Evolutionary conservation across 2,888 invertebrate species (phyloP), one percentile per base, ranked within the genome.

Genomic region (Eristalis pertinax): DNA sequence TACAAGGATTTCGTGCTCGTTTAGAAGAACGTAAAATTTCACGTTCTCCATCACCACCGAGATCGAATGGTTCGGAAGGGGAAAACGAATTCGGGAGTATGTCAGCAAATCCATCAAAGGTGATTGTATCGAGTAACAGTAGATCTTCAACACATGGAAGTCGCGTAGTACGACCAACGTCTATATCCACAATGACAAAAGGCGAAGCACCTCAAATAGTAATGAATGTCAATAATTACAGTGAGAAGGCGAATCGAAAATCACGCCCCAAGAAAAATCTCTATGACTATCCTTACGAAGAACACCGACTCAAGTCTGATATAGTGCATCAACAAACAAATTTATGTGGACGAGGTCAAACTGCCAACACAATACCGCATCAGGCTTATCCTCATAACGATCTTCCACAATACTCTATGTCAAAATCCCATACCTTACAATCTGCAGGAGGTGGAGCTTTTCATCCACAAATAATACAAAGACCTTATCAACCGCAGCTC

Each of bases 1-100:
- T 98, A 92, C 97, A 98, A 90, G 97, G 98, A 81, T 98, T 97
- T 94, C 95, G 97, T 62, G 95, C 95, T 88, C 94, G 96, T 73
- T 93, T 96, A 81, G 93, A 93, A 84, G 93, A 93, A 84, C 92
- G 92, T 82, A 93, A 93, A 43, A 90, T 91, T 3, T 84, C 92
- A 13, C 93, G 93, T 60, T 93, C 93, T 29, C 93, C 93, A 0
- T 93, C 93, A 10, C 92, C 92, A 2, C 92, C 92, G n/a, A 93
- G 92, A 88, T 93, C 93, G 0, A 88, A 93, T 77, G 91, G 91
- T 50, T 92, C 93, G 0, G 92, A 92, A 60, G 92, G 91, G 19
- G 92, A 90, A 15, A 89, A 89, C 29, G 90, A 90, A 19, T 87
- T 84, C 24, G 64, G 56, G 3, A 87, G 50, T 24, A 75, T 83